Conservation (phyloP, 2,888 invertebrate species). For the Liposcelis brunnea region DNA sequence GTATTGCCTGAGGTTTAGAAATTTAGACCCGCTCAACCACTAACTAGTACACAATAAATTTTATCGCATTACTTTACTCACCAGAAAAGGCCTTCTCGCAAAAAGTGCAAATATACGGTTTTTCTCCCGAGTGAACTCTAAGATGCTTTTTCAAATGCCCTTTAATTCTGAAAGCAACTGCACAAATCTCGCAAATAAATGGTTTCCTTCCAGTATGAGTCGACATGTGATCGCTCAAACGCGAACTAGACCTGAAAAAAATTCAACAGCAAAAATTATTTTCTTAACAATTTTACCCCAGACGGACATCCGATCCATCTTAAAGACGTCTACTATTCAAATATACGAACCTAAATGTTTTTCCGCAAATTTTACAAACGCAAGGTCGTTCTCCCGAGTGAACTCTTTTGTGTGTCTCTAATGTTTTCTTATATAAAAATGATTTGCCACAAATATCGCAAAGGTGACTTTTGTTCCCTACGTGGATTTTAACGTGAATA, state of each 20-base stretch:
- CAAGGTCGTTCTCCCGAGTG: slow-evolving; percentile 6
- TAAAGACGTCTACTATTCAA: no score
- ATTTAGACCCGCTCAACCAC: neutral
- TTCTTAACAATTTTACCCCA: no score
- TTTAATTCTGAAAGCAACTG: slow-evolving; percentile 5
- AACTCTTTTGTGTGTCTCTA: slow-evolving; percentile 7
- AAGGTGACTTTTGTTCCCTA: slow-evolving; percentile 5
- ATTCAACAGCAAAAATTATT: neutral
- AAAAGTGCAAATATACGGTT: slow-evolving; percentile 6
- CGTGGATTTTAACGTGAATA: slow-evolving; percentile 5
- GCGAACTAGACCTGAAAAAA: slow-evolving; percentile 4
- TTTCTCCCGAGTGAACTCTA: slow-evolving; percentile 3
- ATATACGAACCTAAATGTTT: neutral
- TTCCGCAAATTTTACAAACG: slow-evolving; percentile 6
- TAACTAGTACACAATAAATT: neutral
- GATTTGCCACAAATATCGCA: slow-evolving; percentile 7
- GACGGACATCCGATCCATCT: no score
- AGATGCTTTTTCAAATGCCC: slow-evolving; percentile 7
- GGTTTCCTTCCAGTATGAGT: slow-evolving; percentile 7
- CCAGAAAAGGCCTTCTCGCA: slow-evolving; percentile 7
- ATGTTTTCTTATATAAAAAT: slow-evolving; percentile 5
- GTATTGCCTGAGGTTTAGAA: no score
- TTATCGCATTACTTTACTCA: no score
- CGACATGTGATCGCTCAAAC: slow-evolving; percentile 8
- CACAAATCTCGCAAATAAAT: slow-evolving; percentile 6